Base-by-base conservation (phyloP, 2,888 invertebrate species). In the Cryptocheilus praepositus region DNA sequence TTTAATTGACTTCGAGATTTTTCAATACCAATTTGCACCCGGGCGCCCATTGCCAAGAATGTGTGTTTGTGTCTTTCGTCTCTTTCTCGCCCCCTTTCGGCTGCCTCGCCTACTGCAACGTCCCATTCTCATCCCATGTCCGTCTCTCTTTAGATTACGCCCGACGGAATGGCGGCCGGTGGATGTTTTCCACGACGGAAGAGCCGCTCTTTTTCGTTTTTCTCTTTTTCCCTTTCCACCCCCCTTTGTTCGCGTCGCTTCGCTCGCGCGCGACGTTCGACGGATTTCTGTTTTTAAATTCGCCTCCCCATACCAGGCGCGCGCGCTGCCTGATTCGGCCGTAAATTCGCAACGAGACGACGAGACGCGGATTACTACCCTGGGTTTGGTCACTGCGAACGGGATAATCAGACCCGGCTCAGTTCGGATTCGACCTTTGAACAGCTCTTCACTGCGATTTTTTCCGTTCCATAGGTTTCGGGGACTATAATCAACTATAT, bases 1-100 rank as follows among this genome's bases (percentile, higher is more conserved):
- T 84, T 83, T 84, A 84, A 84, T 84, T 84, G 84, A 84, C 84
- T 83, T 81, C 75, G 79, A 80, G 77, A 82, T 81, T 82, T 82
- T 81, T 81, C 81, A 81, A 78, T 81, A 80, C 81, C 76, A 81
- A 81, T 81, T 81, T 81, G 81, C 81, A 79, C 78, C 78, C 67
- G 71, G 64, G 71, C 76, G 77, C 77, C 73, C 73, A 61, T 64
- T 51, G 56, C 66, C 28, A 64, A 61, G 63, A 64, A 56, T 59
- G 25, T 45, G 55, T 45, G 18, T 49, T 18, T 36, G 36, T 36
- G 25, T 53, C 22, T n/a, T 53, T 25, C 53, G 53, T 25, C 28
- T 22, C 28, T 25, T 19, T 25, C 16, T 53, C 36, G 3, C 36
- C 36, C 36, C 0, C 11, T 53, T 53, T 22, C 15, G 15, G n/a